Evolutionary conservation across 2,113 vertebrate species (phyloP), one percentile per base, ranked within the genome.

Genomic region (Notiomystis cincta): DNA sequence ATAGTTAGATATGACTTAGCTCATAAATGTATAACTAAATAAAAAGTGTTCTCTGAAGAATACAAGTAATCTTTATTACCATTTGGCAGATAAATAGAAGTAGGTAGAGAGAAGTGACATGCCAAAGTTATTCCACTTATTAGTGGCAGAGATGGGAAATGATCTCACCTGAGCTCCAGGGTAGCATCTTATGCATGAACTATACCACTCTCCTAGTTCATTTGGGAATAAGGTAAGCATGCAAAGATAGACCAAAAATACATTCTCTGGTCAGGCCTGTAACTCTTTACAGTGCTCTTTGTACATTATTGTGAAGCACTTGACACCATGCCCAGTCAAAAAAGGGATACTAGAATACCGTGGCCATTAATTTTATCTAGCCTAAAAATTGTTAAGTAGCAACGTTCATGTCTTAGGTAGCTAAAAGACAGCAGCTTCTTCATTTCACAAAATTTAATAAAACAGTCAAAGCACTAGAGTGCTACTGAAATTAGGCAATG

Each of bases 401-500:
- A 6, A 88, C 94, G 35, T 60, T 86, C 72, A 88, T 71, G 76
- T 61, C 78, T 81, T 78, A 77, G 54, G 66, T 47, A 87, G 82
- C n/a, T 89, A 44, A 90, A 88, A 37, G 16, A 62, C 10, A 27
- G n/a, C 82, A 95, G 64, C 75, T 71, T 84, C 82, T 86, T 93
- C 62, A 82, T 87, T 64, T 90, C 35, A 40, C 23, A 87, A 73
- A 57, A 90, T 76, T 91, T 90, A 95, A 82, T 3, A 57, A 7
- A 95, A 62, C 15, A 69, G 33, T 81, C 73, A 75, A 66, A 92
- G 77, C 38, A 87, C 6, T 62, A 58, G 22, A 89, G 62, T 50
- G 69, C 90, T 95, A 93, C 92, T 84, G 92, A 92, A 95, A 96
- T 79, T 87, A 82, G 42, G 62, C 64, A 93, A 82, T 11, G 1